A percentile compares a stretch with the other conserved stretches of the same genome.
phyloP scores from a whole-genome alignment of 2,888 invertebrate genomes.

The Heliconius ethilla region DNA sequence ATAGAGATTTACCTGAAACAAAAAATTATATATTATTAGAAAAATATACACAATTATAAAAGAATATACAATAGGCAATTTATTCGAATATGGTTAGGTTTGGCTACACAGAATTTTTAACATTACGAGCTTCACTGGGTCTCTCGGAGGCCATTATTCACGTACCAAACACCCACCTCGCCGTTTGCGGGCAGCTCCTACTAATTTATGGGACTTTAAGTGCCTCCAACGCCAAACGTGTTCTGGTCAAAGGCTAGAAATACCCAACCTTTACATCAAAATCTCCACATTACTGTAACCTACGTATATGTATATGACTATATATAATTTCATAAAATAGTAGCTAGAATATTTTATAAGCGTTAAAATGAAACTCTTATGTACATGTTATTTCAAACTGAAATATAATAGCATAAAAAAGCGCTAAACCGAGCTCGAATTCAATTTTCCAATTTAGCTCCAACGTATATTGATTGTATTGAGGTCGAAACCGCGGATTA shows the following conservation, averaged over 20 bases:
- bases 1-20: slow-evolving; percentile 56
- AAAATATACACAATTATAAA: slow-evolving; percentile 25
- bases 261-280: slow-evolving; percentile 40
- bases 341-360: neutral
- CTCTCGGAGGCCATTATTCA: slow-evolving; percentile 73
- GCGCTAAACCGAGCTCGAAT: slow-evolving; percentile 38
- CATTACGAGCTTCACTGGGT: slow-evolving; percentile 60
- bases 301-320: neutral
- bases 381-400: slow-evolving; percentile 4
- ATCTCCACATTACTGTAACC: slow-evolving; percentile 27
- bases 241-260: slow-evolving; percentile 67
- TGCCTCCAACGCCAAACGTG: slow-evolving; percentile 65
- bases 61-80: slow-evolving; percentile 41
- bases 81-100: slow-evolving; percentile 46
- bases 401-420: slow-evolving; percentile 34
- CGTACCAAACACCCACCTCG: slow-evolving; percentile 72
- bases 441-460: slow-evolving; percentile 43
- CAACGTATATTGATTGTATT: slow-evolving; percentile 48
- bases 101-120: slow-evolving; percentile 50
- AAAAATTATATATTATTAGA: slow-evolving; percentile 45
- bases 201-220: slow-evolving; percentile 79
- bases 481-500: slow-evolving; percentile 48
- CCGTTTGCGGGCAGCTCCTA: slow-evolving; percentile 73
- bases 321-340: neutral
- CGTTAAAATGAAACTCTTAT: neutral